These are phyloP conservation scores for Montipora efflorescens DNA, from an alignment of 64 coral and sea anemone species.

Conservation along the genomic window DNA sequence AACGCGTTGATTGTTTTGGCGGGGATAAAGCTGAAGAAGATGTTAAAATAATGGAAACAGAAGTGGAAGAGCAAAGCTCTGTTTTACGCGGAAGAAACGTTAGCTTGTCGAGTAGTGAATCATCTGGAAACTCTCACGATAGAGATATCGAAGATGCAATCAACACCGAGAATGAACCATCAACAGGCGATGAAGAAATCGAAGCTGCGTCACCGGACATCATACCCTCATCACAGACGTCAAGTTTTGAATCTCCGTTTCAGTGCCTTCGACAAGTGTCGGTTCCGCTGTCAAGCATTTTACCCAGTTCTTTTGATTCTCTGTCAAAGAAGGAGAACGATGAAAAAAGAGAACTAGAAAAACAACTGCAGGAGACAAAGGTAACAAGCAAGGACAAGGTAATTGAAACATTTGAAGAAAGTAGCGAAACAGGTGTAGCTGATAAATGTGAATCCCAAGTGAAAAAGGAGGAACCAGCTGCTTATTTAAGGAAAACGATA, in stretches of 20 bases:
- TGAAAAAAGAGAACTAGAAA: background rate
- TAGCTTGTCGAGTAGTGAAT: background rate
- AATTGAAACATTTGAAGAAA: background rate
- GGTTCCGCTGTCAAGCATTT: slow-evolving; percentile 29
- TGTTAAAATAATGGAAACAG: background rate
- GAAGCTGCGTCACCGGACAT: slow-evolving; percentile 83
- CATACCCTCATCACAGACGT: slow-evolving; percentile 85
- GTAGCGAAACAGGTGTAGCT: background rate
- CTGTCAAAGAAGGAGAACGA: background rate
- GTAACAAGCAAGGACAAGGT: background rate
- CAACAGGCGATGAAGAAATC: background rate
- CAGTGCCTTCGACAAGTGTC: slow-evolving; percentile 73
- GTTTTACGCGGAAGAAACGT: background rate
- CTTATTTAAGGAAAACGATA: background rate
- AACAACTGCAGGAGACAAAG: background rate
- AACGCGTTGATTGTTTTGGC: background rate
- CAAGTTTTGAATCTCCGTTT: slow-evolving; percentile 62
- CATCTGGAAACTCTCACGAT: background rate
- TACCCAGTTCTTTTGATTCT: slow-evolving; percentile 3
- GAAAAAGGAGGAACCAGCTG: background rate
- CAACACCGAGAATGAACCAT: background rate
- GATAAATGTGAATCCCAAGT: background rate
- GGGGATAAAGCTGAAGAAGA: background rate
- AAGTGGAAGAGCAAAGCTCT: background rate
- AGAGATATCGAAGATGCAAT: background rate